Base-by-base conservation (phyloP, 2,113 vertebrate genomes). In the Bungarus multicinctus region DNA sequence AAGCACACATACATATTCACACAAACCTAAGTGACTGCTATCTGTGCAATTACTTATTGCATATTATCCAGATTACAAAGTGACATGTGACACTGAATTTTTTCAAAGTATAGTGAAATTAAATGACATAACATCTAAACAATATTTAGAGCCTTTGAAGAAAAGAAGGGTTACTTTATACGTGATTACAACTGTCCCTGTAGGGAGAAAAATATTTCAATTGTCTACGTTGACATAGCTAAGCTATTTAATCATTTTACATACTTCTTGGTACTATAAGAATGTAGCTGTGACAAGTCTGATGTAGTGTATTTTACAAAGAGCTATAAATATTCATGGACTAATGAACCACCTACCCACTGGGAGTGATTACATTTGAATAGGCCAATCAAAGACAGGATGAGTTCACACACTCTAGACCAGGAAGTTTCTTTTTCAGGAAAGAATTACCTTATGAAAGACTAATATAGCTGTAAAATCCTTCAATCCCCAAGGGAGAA, bases 311-410 rank as follows among this genome's bases (percentile, higher is more conserved):
- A 91, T 86, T 94, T 94, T 94, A 95, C 92, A 93, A 34, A 87
- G 47, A 74, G 14, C 23, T 94, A 96, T 96, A 95, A 95, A 96
- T 97, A 97, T 96, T 96, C 93, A 97, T 94, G 90, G 94, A 54
- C 54, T 91, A 95, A 96, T 1, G 52, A 95, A 95, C 89, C 50
- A 95, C 90, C 94, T 58, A 94, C 91, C 95, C 95, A 95, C 92
- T 94, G 92, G 94, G 95, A 96, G 86, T 95, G 96, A 96, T 97
- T 97, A 96, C 90, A 95, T 96, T 96, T 96, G 96, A 97, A 96
- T 88, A 95, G 93, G 91, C 96, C 96, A 96, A 94, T 94, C 94
- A 96, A 97, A 97, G 93, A 92, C 34, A 14, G 2, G 58, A 85
- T 95, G 95, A 94, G 93, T 90, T 93, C 95, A 93, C 88, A 94